Evolutionary conservation across 2,888 invertebrate species (phyloP).

Genomic region (Thereva nobilitata): DNA sequence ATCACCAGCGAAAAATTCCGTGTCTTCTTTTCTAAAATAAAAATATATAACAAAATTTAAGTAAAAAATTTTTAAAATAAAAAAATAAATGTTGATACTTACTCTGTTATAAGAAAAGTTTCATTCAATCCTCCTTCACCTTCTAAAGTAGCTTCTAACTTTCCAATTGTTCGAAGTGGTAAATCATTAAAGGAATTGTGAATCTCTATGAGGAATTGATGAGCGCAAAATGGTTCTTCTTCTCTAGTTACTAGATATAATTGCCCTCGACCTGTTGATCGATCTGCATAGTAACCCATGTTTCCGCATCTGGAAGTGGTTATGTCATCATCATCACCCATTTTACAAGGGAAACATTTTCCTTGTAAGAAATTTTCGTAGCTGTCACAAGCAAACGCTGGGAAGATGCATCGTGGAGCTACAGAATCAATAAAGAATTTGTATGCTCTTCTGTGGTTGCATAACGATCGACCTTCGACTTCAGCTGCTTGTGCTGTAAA

Average conservation of each 20-base stretch:
- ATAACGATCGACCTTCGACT: constrained; percentile 82
- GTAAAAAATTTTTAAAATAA: neutral
- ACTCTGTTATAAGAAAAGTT: constrained; percentile 86
- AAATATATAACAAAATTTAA: neutral
- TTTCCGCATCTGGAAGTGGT: constrained; percentile 71
- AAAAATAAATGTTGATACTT: constrained; percentile 48
- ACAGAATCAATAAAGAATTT: constrained; percentile 95
- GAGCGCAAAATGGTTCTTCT: constrained; percentile 92
- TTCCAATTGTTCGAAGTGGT: constrained; percentile 68
- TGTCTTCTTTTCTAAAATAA: constrained; percentile 73
- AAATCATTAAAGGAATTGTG: constrained; percentile 72
- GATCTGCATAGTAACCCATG: constrained; percentile 93
- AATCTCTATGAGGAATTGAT: constrained; percentile 84
- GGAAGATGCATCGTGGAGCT: constrained; percentile 87
- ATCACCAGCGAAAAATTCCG: constrained; percentile 71
- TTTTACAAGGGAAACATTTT: constrained; percentile 72
- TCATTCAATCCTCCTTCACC: constrained; percentile 83
- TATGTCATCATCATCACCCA: constrained; percentile 56
- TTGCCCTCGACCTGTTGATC: constrained; percentile 79
- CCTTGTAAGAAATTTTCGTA: constrained; percentile 84
- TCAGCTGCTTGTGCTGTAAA: constrained; percentile 67
- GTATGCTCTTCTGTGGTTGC: constrained; percentile 91
- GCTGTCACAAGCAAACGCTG: constrained; percentile 83
- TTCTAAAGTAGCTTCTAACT: constrained; percentile 76
- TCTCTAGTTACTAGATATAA: constrained; percentile 88